phyloP scores from a whole-genome alignment of 2,888 invertebrate species.

The Dendrolimus pini region DNA sequence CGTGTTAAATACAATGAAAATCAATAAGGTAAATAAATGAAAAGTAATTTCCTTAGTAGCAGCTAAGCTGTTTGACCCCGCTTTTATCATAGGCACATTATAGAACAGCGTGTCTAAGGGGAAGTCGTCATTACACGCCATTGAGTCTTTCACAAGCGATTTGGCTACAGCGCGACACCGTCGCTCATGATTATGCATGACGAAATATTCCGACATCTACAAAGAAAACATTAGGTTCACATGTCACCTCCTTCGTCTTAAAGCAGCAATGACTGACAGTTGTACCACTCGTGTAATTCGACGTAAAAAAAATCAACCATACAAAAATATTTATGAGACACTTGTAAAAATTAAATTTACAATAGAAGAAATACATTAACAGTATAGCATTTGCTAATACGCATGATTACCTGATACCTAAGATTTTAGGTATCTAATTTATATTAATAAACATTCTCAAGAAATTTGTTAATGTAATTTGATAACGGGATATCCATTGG shows the following conservation, averaged over 20 bases:
- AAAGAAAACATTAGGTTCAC: background rate
- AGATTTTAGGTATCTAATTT: too few species aligned
- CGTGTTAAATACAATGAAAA: too few species aligned
- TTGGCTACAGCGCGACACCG: constrained; percentile 11
- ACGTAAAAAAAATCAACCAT: too few species aligned
- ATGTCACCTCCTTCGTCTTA: background rate
- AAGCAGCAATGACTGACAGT: background rate
- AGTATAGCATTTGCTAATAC: too few species aligned
- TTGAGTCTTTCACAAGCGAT: constrained; percentile 16
- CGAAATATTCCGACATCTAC: constrained; percentile 1
- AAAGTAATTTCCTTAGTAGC: background rate
- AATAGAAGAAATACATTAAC: too few species aligned
- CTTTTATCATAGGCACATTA: background rate
- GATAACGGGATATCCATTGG: too few species aligned
- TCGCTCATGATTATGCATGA: constrained; percentile 4
- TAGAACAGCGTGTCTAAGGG: constrained; percentile 6
- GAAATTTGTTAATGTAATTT: too few species aligned
- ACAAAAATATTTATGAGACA: too few species aligned
- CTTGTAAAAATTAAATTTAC: too few species aligned
- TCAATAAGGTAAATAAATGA: too few species aligned
- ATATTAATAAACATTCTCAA: too few species aligned
- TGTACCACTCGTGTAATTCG: background rate
- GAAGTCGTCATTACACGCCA: constrained; percentile 16
- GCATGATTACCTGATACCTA: too few species aligned
- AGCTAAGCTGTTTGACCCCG: background rate